Conservation (phyloP, 2,797 vertebrate genomes). For the Cryptoprocta ferox region DNA sequence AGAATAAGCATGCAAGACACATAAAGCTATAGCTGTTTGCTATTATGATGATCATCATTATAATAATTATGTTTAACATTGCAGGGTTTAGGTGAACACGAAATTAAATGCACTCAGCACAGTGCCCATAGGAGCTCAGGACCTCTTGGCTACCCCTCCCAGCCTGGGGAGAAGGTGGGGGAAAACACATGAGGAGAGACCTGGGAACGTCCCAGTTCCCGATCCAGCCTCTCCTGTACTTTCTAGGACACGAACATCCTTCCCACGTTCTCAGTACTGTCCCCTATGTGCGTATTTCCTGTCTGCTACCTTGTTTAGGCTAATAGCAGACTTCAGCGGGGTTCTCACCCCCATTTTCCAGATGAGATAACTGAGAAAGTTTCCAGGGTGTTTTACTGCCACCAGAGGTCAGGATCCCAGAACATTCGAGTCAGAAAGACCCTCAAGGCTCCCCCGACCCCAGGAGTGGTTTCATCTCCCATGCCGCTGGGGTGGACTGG, state of each 20-base stretch:
- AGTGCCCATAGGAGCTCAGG: neutral
- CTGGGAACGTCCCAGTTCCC: neutral
- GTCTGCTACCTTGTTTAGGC: neutral
- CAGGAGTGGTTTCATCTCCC: neutral
- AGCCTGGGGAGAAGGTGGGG: neutral
- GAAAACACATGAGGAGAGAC: neutral
- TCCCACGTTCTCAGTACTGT: rapidly evolving
- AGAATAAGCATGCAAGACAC: neutral
- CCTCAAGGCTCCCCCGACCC: neutral
- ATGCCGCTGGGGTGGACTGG: neutral
- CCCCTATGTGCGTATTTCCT: rapidly evolving
- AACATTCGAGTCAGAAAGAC: neutral
- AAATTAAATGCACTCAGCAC: neutral
- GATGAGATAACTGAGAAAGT: neutral
- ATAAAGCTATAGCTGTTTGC: neutral
- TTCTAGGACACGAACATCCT: rapidly evolving
- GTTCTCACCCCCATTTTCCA: conserved; percentile 25
- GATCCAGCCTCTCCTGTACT: neutral
- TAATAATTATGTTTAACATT: neutral
- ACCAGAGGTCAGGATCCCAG: neutral
- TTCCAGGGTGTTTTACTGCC: neutral
- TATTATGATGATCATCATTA: neutral
- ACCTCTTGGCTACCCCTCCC: neutral
- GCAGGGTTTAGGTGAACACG: neutral
- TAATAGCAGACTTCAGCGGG: neutral